Conservation (phyloP, 2,888 invertebrate genomes). For the Ditula angustiorana region DNA sequence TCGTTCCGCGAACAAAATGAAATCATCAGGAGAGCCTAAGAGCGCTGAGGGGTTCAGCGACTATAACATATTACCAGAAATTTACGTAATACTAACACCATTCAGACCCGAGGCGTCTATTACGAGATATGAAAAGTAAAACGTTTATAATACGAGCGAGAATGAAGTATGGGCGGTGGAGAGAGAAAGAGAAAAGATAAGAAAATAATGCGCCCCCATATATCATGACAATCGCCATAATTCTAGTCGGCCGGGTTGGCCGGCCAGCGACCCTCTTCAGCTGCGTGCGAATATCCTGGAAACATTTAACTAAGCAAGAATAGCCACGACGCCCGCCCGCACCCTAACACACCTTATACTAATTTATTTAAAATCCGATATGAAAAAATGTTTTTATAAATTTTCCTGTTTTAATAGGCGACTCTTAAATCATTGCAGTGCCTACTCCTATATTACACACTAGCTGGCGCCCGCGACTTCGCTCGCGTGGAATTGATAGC, state of each 20-base stretch:
- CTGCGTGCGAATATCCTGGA: slow-evolving; percentile 67
- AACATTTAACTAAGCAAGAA: slow-evolving; percentile 75
- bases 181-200: slow-evolving; percentile 84
- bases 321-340: slow-evolving; percentile 48
- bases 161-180: slow-evolving; percentile 82
- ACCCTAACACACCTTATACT: slow-evolving; percentile 47
- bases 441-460: too few relatives aligned
- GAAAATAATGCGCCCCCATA: slow-evolving; percentile 84
- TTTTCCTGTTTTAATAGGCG: neutral
- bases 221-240: slow-evolving; percentile 84
- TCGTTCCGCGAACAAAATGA: slow-evolving; percentile 60
- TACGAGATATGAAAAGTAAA: slow-evolving; percentile 80
- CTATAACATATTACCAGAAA: slow-evolving; percentile 73
- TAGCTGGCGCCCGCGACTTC: too few relatives aligned
- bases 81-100: slow-evolving; percentile 76
- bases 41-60: slow-evolving; percentile 53
- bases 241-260: slow-evolving; percentile 70
- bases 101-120: slow-evolving; percentile 69
- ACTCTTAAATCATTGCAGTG: too few relatives aligned
- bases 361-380: slow-evolving; percentile 16
- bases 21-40: slow-evolving; percentile 64
- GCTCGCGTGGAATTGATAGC: too few relatives aligned
- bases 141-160: slow-evolving; percentile 78
- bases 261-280: slow-evolving; percentile 80
- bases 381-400: neutral